Percentiles rank a stretch among this genome's conserved stretches.
Conservation (phyloP, 1,140 invertebrate species). For the Harlomillsia oculata region DNA sequence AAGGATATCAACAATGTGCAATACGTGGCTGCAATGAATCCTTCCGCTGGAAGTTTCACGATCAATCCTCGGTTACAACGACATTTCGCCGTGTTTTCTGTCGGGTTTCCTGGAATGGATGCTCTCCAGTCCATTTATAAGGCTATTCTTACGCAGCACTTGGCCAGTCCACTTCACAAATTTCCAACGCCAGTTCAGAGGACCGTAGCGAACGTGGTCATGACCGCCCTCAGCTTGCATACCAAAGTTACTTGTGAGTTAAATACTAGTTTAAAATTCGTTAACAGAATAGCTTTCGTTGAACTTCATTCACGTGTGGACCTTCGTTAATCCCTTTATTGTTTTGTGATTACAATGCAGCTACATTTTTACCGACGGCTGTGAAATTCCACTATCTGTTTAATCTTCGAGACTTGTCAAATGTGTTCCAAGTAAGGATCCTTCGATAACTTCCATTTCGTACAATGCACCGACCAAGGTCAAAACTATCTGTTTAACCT, state of each 20-base stretch:
- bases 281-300: too few species aligned
- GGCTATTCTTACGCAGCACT: slow-evolving; percentile 75
- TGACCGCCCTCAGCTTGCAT: slow-evolving; percentile 72
- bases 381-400: slow-evolving; percentile 96
- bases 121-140: slow-evolving; percentile 81
- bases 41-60: slow-evolving; percentile 90
- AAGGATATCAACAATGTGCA: slow-evolving; percentile 96
- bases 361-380: slow-evolving; percentile 55
- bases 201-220: slow-evolving; percentile 58
- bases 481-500: slow-evolving; percentile 96
- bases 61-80: slow-evolving; percentile 87
- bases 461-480: too few species aligned
- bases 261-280: too few species aligned
- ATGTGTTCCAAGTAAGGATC: slow-evolving; percentile 64
- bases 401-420: slow-evolving; percentile 87
- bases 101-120: slow-evolving; percentile 79
- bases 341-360: too few species aligned
- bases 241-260: slow-evolving; percentile 68
- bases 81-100: slow-evolving; percentile 88
- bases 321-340: too few species aligned
- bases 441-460: too few species aligned
- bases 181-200: slow-evolving; percentile 51
- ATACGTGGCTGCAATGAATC: slow-evolving; percentile 95
- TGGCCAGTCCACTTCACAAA: slow-evolving; percentile 66
- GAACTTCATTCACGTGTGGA: too few species aligned